Evolutionary conservation across 2,113 vertebrate genomes (phyloP), one percentile per base, ranked within the genome.

Genomic region (Phalacrocorax pelagicus): DNA sequence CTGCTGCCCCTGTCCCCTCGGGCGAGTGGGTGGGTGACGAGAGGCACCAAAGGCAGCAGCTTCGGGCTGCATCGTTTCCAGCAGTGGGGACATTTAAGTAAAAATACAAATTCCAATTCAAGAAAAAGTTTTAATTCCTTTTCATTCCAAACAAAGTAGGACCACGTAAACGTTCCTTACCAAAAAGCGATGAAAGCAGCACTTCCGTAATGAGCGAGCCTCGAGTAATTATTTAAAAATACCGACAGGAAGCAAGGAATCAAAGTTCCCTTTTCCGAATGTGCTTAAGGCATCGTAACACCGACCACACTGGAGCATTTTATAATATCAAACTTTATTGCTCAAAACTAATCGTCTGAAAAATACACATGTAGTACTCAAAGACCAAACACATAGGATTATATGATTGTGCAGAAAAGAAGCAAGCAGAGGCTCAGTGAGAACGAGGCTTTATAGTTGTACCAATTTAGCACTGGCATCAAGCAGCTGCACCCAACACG

Each of bases 311-410:
- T 82, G 66, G 74, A 88, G 62, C 79, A 78, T 89, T 94, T 97
- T 97, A 95, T 96, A 96, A 97, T 98, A 98, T 97, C 97, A 97
- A 97, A 98, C 93, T 98, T 98, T 98, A 98, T 98, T 98, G 98
- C 98, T 98, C 92, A 67, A 97, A 98, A 97, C 97, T 97, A 98
- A 97, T 97, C 82, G 89, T 97, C 92, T 95, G 90, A 93, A 95
- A 97, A 97, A 94, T 96, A 97, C 95, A 98, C 95, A 96, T 96
- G 95, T 94, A 96, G 92, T 97, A 97, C 91, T 96, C 91, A 94
- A 97, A 95, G 94, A 97, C 94, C 24, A 69, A 97, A 96, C 93
- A 97, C 95, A 80, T 58, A 96, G 58, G 95, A 96, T 97, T 97
- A 97, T 95, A 97, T 95, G 96, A 96, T 96, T 97, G 97, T 97